Conservation (phyloP, 2,113 vertebrate species). For the Cygnus buccinator region DNA sequence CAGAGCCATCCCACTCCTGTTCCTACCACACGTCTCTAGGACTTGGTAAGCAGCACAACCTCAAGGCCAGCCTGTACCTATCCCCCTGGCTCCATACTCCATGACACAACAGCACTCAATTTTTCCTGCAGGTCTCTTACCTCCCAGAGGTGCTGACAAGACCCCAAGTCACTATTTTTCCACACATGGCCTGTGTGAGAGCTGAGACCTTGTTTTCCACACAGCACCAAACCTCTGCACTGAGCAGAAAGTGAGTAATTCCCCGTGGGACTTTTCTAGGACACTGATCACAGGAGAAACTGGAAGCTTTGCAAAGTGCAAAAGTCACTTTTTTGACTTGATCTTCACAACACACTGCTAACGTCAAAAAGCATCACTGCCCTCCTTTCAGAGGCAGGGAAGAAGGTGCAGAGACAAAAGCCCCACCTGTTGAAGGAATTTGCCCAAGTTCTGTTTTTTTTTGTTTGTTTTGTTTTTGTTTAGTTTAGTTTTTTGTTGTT, state of each 20-base stretch:
- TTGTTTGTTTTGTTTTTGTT: too few relatives aligned
- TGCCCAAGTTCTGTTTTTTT: neutral
- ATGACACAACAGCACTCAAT: neutral
- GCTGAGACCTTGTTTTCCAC: neutral
- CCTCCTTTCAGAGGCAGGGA: neutral
- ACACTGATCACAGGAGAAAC: neutral
- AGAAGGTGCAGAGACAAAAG: neutral
- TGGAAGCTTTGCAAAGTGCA: neutral
- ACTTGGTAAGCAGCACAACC: neutral
- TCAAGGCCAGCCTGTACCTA: neutral
- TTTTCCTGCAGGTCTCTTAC: neutral
- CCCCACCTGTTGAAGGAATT: neutral
- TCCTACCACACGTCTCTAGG: neutral
- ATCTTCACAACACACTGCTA: neutral
- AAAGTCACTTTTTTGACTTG: neutral
- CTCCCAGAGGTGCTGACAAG: neutral
- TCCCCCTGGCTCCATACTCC: neutral
- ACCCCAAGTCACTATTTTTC: neutral
- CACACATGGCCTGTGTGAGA: neutral
- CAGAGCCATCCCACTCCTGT: neutral
- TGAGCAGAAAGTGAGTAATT: neutral
- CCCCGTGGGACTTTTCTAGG: conserved; percentile 28
- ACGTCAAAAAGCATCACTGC: neutral
- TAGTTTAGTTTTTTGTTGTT: too few relatives aligned
- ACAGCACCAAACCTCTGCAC: conserved; percentile 1